Evolutionary conservation across 2,113 vertebrate genomes (phyloP).

Genomic region (Lipotes vexillifer): DNA sequence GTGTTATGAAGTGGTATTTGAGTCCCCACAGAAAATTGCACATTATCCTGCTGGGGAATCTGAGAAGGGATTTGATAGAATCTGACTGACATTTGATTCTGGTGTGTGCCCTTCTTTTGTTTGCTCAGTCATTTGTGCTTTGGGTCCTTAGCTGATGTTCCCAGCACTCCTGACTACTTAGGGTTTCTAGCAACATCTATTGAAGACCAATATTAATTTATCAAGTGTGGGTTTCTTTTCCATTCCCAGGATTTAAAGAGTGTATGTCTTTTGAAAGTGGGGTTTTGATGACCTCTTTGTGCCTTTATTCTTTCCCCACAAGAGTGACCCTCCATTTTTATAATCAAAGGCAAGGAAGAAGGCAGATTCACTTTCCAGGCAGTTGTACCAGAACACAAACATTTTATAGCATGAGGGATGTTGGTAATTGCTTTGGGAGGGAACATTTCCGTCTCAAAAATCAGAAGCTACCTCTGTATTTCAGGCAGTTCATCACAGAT

Average conservation of each 20-base stretch:
- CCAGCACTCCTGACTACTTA: background rate
- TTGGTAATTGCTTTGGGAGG: conserved; percentile 66
- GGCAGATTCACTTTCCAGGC: conserved; percentile 36
- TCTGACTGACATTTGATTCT: background rate
- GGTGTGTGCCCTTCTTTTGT: background rate
- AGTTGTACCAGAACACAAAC: conserved; percentile 43
- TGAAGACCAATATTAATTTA: conserved; percentile 28
- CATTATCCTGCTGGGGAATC: background rate
- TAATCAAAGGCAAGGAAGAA: conserved; percentile 44
- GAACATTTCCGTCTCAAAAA: conserved; percentile 59
- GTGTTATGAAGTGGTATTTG: background rate
- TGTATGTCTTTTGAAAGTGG: conserved; percentile 28
- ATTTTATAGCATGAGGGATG: conserved; percentile 47
- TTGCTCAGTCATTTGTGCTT: background rate
- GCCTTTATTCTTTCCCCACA: background rate
- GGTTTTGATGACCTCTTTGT: conserved; percentile 46
- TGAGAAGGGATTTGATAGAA: background rate
- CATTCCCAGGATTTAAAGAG: conserved; percentile 13
- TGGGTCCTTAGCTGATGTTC: background rate
- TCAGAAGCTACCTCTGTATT: conserved; percentile 56
- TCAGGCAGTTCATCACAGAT: conserved; percentile 54
- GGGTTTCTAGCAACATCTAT: background rate
- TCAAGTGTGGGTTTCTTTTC: conserved; percentile 11
- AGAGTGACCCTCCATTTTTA: conserved; percentile 46
- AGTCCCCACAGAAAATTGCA: background rate